A percentile compares a stretch with the other conserved stretches of the same genome.
phyloP scores from a whole-genome alignment of 2,113 vertebrate genomes.

The Tapirus terrestris region DNA sequence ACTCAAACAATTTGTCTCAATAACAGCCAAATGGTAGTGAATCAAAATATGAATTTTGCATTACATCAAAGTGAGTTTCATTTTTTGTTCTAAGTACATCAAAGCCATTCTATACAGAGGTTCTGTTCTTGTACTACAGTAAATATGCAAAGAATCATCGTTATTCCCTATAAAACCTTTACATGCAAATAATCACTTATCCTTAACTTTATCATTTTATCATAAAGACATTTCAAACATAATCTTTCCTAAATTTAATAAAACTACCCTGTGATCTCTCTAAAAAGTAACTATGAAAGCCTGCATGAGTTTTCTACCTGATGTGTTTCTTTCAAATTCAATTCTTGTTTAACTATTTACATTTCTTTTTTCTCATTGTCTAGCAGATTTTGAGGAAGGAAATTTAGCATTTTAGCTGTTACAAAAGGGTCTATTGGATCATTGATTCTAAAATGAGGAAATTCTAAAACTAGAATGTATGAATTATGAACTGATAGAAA shows the following conservation, averaged over 20 bases:
- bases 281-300: not conserved
- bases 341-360: slow-evolving; percentile 4
- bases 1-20: slow-evolving; percentile 2
- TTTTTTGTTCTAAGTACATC: not conserved
- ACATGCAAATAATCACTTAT: slow-evolving; percentile 3
- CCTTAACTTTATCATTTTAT: slow-evolving; percentile 9
- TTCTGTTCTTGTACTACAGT: not conserved
- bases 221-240: not conserved
- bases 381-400: not conserved
- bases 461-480: not conserved
- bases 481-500: not conserved
- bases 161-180: not conserved
- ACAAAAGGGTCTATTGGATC: not conserved
- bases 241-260: slow-evolving; percentile 30
- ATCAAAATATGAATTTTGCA: not conserved
- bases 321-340: not conserved
- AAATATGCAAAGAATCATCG: not conserved
- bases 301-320: not conserved
- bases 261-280: not conserved
- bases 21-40: not conserved
- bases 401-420: not conserved
- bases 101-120: not conserved
- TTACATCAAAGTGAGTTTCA: not conserved
- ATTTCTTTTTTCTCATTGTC: not conserved
- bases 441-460: slow-evolving; percentile 11